Base-by-base conservation (phyloP, 1,140 invertebrate genomes). In the Mamestra configurata region DNA sequence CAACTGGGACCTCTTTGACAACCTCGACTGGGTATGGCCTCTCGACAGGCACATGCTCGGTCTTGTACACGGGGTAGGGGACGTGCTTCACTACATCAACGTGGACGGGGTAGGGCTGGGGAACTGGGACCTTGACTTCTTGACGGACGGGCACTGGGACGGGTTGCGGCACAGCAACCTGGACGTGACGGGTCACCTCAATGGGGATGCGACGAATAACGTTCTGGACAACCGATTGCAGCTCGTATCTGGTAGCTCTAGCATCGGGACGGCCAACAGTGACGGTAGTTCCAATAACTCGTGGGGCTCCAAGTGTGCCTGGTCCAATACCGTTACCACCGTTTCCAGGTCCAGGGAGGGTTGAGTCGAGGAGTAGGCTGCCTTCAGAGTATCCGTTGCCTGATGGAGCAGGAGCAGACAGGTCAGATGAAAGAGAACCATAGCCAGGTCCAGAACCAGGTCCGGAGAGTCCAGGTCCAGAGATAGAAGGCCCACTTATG, bases 51-150 rank as follows among this genome's bases (percentile, higher is more conserved):
- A 95, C 88, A 71, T 94, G 92, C 22, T 94, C 61, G 4, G 93
- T 95, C 76, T 92, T 95, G 82, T 91, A 92, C 4, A 95, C 90
- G 0, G 92, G 93, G 81, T 95, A 94, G 13, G 94, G 91, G 0
- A 95, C 92, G 15, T 94, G 88, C 73, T 93, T 94, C 0, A 93
- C 91, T 6, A 95, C 94, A 22, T 95, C 89, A 0, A 95, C 92
- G 18, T 92, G 93, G 18, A 95, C 94, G 0, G 92, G 91, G 90
- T 95, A 95, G 51, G 94, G 94, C 78, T 94, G 93, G 5, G 94
- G 95, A 0, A 95, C 94, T 61, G 91, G 91, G 4, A 95, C 94
- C 57, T 83, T 91, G 13, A 94, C 88, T 79, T 95, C 92, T 20
- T 94, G 92, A 18, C 87, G 94, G 15, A 95, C 93, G 5, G 90